Conservation (phyloP, 2,113 vertebrate species). For the Sapajus apella region DNA sequence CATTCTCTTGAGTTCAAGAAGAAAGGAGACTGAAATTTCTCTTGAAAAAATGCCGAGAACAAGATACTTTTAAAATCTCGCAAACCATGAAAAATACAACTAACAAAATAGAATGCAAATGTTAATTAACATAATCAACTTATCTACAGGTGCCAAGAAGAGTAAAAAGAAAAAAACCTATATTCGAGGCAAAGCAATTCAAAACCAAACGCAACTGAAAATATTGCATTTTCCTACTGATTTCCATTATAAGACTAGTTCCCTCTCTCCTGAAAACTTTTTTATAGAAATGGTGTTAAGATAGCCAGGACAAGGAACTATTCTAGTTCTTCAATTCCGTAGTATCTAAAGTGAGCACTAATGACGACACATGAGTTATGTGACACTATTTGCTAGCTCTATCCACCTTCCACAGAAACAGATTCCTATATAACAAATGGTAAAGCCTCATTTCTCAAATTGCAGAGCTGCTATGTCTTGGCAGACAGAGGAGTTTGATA, state of each 20-base stretch:
- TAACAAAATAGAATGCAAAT: constrained; percentile 41
- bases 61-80: constrained; percentile 19
- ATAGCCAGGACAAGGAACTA: not conserved
- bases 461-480: not conserved
- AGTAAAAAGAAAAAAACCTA: not conserved
- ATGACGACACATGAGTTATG: not conserved
- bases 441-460: not conserved
- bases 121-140: constrained; percentile 46
- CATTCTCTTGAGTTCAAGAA: constrained; percentile 30
- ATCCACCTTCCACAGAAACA: not conserved
- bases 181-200: constrained; percentile 2
- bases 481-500: constrained; percentile 2
- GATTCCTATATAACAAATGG: not conserved
- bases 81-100: constrained; percentile 46
- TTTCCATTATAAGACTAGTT: not conserved
- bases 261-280: not conserved
- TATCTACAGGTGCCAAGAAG: constrained; percentile 21
- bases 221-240: not conserved
- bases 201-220: constrained; percentile 42
- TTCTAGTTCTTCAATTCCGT: not conserved
- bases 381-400: not conserved
- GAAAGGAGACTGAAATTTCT: not conserved
- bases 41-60: constrained; percentile 7
- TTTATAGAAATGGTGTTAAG: not conserved
- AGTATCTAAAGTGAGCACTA: not conserved